Evolutionary conservation across 2,113 vertebrate species (phyloP).

Genomic region (Pristiophorus japonicus): DNA sequence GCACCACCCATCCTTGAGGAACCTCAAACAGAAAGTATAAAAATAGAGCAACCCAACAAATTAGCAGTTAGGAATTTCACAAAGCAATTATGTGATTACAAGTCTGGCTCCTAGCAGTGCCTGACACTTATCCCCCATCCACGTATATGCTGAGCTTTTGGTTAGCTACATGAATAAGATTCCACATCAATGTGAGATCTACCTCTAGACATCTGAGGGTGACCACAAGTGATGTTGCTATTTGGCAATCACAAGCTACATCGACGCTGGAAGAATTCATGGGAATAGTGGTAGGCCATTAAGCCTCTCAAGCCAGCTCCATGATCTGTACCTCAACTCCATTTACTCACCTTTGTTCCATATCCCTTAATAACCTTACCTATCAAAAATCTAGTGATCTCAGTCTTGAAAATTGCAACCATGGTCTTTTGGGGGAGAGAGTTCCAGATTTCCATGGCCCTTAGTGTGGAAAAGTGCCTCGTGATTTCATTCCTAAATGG

Average conservation of each 20-base stretch:
- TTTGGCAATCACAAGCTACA: background rate
- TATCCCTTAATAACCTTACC: background rate
- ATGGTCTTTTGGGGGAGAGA: background rate
- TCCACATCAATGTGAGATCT: background rate
- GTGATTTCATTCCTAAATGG: background rate
- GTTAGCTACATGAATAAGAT: background rate
- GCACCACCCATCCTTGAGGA: background rate
- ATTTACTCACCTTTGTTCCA: background rate
- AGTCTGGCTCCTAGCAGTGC: background rate
- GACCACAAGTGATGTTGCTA: background rate
- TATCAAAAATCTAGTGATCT: no score
- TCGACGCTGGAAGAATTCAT: background rate
- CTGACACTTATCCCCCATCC: background rate
- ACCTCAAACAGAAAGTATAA: background rate
- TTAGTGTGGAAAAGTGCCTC: background rate
- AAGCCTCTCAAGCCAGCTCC: background rate
- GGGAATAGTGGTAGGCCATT: background rate
- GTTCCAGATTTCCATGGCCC: no score
- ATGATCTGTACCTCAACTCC: background rate
- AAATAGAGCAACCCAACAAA: background rate
- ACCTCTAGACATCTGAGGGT: background rate
- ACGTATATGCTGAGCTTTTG: background rate
- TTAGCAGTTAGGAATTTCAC: background rate
- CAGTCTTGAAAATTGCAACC: background rate
- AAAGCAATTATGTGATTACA: background rate